Percentiles rank a stretch among this genome's conserved stretches.
Conservation (phyloP, 2,797 vertebrate species). For the Clarias laeviceps region DNA sequence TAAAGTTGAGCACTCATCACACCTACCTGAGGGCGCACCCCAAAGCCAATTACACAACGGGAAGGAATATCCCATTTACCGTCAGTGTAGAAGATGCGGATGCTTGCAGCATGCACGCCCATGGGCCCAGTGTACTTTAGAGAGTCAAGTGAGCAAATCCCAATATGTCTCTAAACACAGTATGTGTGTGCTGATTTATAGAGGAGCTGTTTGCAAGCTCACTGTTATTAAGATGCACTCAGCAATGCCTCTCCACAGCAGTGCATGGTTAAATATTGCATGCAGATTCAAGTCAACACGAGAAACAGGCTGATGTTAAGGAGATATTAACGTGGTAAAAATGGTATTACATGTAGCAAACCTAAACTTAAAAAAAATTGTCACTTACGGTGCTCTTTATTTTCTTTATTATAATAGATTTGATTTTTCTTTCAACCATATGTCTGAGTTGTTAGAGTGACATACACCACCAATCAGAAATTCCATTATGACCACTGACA, state of each 20-base stretch:
- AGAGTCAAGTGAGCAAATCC: slow-evolving; percentile 23
- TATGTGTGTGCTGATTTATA: slow-evolving; percentile 26
- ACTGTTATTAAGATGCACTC: slow-evolving; percentile 18
- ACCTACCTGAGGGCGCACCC: slow-evolving; percentile 20
- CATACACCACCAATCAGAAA: too few relatives aligned
- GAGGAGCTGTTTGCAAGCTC: slow-evolving; percentile 7
- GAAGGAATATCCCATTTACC: slow-evolving; percentile 38
- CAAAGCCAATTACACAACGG: slow-evolving; percentile 36
- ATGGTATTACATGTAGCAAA: background rate
- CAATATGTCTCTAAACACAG: background rate
- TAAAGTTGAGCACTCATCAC: slow-evolving; percentile 42
- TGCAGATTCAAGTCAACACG: slow-evolving; percentile 31
- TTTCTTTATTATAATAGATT: background rate
- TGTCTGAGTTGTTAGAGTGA: background rate
- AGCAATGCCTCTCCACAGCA: slow-evolving; percentile 8
- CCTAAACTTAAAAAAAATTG: background rate
- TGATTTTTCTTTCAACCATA: background rate
- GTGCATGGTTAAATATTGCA: slow-evolving; percentile 16
- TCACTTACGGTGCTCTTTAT: background rate
- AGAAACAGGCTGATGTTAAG: background rate
- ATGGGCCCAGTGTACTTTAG: slow-evolving; percentile 5
- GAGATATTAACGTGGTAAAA: slow-evolving; percentile 24
- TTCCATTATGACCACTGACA: too few relatives aligned
- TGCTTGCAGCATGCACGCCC: slow-evolving; percentile 21
- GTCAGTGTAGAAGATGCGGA: slow-evolving; percentile 30